Evolutionary conservation across 2,888 invertebrate species (phyloP), one percentile per base, ranked within the genome.

Genomic region (Thereva nobilitata): DNA sequence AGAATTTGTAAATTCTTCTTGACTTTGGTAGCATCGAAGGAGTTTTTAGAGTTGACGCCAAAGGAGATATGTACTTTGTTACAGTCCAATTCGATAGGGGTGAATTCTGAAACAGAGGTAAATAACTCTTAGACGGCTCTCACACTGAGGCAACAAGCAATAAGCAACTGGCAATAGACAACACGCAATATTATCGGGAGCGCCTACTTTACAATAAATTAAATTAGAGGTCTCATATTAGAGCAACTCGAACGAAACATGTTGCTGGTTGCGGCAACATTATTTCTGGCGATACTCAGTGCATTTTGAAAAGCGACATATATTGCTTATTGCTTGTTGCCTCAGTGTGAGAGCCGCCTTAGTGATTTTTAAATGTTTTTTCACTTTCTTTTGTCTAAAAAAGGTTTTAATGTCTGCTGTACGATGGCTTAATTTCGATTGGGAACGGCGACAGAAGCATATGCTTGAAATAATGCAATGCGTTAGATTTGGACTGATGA

Each of bases 361-460:
- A 34, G 42, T n/a, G 37, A 40, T 55, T 4, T 3, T 42, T 5
- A 10, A 12, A 12, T 23, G 10, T 81, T 83, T 69, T 90, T 82
- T 89, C 2, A 5, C 42, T 5, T 41, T 50, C 47, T n/a, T 41
- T 2, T 68, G 23, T 23, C 23, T 23, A 23, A 23, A 2, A 8
- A 49, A 92, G 79, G 86, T 92, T 0, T 84, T 91, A 49, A 91
- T 92, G 89, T 86, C 91, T 0, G 92, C 88, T 0, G 88, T 92
- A 0, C 84, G 92, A 23, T 93, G 93, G 93, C 76, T 93, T 34
- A 86, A 87, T 76, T 84, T 87, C 55, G 85, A 90, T 73, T 92
- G 90, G 90, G 75, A 84, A 0, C 80, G 83, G 2, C 84, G 92
- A 1, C 83, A 85, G 23, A 77, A 81, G 23, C 75, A 83, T 69